These are phyloP conservation scores for Sebastes variabilis DNA, from an alignment of 2,797 vertebrate genomes.

Conservation along the genomic window DNA sequence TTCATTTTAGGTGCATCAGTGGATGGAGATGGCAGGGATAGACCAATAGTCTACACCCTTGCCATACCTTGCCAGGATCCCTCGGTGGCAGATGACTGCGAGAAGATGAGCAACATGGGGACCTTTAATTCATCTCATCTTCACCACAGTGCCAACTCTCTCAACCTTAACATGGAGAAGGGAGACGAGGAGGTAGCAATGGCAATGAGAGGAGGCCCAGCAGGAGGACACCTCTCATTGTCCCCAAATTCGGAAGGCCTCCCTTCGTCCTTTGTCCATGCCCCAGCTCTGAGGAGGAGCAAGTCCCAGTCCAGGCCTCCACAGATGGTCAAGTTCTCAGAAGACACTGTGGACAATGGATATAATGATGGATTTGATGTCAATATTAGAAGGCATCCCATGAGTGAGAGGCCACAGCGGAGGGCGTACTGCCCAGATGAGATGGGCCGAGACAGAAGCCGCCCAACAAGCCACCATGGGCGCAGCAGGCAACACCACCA, in stretches of 20 bases:
- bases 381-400: conserved; percentile 87
- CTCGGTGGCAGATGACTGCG: conserved; percentile 83
- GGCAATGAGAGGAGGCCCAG: conserved; percentile 55
- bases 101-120: conserved; percentile 97
- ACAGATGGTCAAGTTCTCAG: conserved; percentile 93
- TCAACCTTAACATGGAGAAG: conserved; percentile 88
- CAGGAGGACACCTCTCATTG: conserved; percentile 47
- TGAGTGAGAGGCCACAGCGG: conserved; percentile 93
- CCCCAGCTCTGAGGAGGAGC: conserved; percentile 90
- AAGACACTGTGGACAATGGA: conserved; percentile 93
- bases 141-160: conserved; percentile 90
- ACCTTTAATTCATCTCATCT: conserved; percentile 95
- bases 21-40: conserved; percentile 88
- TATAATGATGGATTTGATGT: conserved; percentile 82
- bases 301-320: conserved; percentile 92
- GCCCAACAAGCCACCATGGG: conserved; percentile 79
- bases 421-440: conserved; percentile 88
- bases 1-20: conserved; percentile 87
- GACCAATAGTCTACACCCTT: conserved; percentile 86
- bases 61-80: conserved; percentile 82
- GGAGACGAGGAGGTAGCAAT: conserved; percentile 49
- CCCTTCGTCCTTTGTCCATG: conserved; percentile 82
- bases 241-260: conserved; percentile 74
- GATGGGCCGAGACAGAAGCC: conserved; percentile 78
- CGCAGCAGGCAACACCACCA: conserved; percentile 80